A percentile compares a stretch with the other conserved stretches of the same genome.
Conservation (phyloP, 1,140 invertebrate species). For the Gonioctena quinquepunctata region DNA sequence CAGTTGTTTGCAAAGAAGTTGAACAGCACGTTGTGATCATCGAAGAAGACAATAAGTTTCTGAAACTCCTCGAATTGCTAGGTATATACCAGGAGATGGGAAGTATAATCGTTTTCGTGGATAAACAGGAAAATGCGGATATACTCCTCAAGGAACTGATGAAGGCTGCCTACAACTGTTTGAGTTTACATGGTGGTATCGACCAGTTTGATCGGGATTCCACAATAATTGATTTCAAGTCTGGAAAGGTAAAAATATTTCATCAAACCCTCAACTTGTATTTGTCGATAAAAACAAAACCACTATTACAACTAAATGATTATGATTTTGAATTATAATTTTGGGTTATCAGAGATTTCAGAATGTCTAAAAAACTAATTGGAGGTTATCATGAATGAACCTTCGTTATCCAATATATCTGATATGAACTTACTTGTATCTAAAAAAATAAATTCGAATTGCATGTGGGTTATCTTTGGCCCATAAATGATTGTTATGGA, state of each 20-base stretch:
- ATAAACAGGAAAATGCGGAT: constrained; percentile 98
- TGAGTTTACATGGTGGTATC: constrained; percentile 98
- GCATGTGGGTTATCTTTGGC: no score
- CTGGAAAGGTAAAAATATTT: constrained; percentile 85
- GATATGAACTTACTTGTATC: no score
- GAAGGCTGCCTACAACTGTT: constrained; percentile 94
- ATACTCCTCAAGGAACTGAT: constrained; percentile 93
- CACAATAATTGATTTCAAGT: constrained; percentile 97
- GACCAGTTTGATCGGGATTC: constrained; percentile 99
- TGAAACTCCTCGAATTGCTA: constrained; percentile 94
- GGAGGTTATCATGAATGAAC: no score
- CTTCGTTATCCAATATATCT: no score
- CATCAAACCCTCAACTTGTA: no score
- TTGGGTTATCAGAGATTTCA: no score
- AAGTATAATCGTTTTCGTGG: constrained; percentile 96
- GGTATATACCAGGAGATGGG: constrained; percentile 94
- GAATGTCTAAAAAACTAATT: no score
- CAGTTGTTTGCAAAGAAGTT: constrained; percentile 97
- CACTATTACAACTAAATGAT: no score
- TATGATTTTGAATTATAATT: no score
- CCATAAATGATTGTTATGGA: no score
- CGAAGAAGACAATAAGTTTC: constrained; percentile 97
- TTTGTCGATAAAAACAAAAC: no score
- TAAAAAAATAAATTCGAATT: no score
- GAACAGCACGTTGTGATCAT: constrained; percentile 93